Evolutionary conservation across 1,140 invertebrate genomes (phyloP), one percentile per base, ranked within the genome.

Genomic region (Drosophila lacertosa): DNA sequence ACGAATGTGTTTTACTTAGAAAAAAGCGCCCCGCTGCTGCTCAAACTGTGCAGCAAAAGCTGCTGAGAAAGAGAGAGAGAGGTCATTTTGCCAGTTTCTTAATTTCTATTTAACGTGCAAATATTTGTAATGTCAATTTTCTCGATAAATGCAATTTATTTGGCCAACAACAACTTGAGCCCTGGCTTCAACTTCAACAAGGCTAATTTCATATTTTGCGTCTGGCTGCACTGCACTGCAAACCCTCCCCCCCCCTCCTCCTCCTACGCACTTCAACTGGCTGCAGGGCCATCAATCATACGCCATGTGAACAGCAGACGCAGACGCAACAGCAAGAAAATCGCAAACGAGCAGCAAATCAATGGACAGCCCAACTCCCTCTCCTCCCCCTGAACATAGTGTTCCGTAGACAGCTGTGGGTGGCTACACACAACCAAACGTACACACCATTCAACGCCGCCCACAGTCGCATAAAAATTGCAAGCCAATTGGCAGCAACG

Each of bases 251-350:
- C 6, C 11, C 32, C 7, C 20, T 35, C 11, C 15, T 7, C 16
- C 22, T 40, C 1, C 15, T 54, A 32, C 32, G 13, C 32, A 13
- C 7, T 13, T 10, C 26, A 33, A 50, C 44, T 75, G 69, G 37
- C 74, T 74, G 65, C 77, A 88, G 77, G 70, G 69, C 77, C 74
- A 86, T 86, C 82, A 86, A 88, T 86, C 82, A 86, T 86, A 86
- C 82, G 82, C 82, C 82, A 77, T 88, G 70, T 88, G 64, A 86
- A 67, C 81, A 77, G 51, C 76, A 74, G 64, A 83, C 58, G 66
- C 69, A 64, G 68, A 74, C 53, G 33, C 53, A 45, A 24, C 53
- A 39, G 45, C 42, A 51, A 48, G 18, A 42, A 18, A 60, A 55
- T n/a, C 22, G 18, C 53, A 51, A 70, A 51, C 47, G 39, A 53